phyloP scores from a whole-genome alignment of 2,888 invertebrate genomes.

The Drosophila neotestacea region DNA sequence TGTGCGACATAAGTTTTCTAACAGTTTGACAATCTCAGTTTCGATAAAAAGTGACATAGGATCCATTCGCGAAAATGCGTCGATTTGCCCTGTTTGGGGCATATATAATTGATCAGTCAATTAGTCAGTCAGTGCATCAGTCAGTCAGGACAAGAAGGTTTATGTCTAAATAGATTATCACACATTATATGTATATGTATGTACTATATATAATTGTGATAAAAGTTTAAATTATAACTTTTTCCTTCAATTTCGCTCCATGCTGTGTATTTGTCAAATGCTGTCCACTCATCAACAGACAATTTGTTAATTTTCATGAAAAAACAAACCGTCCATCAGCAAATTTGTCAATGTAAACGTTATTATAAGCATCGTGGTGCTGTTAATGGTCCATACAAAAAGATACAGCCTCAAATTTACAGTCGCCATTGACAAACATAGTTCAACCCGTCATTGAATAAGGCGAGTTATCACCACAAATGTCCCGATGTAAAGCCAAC shows the following conservation, averaged over 20 bases:
- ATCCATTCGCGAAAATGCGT: no score
- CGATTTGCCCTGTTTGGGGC: no score
- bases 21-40: no score
- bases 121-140: no score
- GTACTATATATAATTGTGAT: neutral
- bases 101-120: no score
- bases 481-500: slow-evolving; percentile 33
- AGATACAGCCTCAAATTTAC: slow-evolving; percentile 19
- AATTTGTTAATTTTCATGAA: slow-evolving; percentile 59
- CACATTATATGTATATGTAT: no score
- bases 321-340: slow-evolving; percentile 55
- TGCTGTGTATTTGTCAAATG: slow-evolving; percentile 17
- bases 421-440: slow-evolving; percentile 13
- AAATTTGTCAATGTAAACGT: slow-evolving; percentile 75
- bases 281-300: slow-evolving; percentile 27
- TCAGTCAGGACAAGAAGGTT: no score
- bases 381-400: slow-evolving; percentile 62
- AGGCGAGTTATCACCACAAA: slow-evolving; percentile 42
- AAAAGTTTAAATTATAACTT: neutral
- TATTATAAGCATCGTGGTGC: slow-evolving; percentile 65
- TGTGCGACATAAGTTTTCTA: no score
- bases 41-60: no score
- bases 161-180: no score
- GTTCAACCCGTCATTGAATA: slow-evolving; percentile 22
- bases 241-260: slow-evolving; percentile 4